Evolutionary conservation across 2,888 invertebrate species (phyloP), one percentile per base, ranked within the genome.

Genomic region (Luperina testacea): DNA sequence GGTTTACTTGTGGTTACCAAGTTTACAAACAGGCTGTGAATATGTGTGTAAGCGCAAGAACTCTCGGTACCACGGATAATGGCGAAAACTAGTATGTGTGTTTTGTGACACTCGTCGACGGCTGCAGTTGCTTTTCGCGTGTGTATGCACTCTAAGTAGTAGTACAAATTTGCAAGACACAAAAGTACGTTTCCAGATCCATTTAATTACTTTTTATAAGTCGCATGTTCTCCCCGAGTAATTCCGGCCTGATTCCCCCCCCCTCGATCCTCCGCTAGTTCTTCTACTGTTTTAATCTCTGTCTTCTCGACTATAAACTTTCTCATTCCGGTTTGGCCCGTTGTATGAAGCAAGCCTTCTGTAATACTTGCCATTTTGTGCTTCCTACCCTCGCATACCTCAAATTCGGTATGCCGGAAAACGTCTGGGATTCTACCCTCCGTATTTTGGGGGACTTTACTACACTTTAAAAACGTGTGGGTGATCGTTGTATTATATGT

Each of bases 381-480:
- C 48, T 3, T 27, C 20, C 69, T 63, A 82, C 74, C 76, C 71
- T 72, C 59, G 67, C 69, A 86, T 85, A 61, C 38, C 73, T 80
- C 76, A 87, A 77, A 87, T 80, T 84, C n/a, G 65, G 64, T 77
- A 87, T 77, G 67, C 72, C 74, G 87, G 87, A 83, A 86, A 75
- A 86, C 74, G 73, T 72, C 78, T 77, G 80, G 67, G 65, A 57
- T 45, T 67, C 74, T 65, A 32, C 51, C 67, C 72, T n/a, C 64
- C 17, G 63, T 79, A 73, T 87, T 73, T 83, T 67, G 53, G 73
- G 74, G 67, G 57, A 71, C 13, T 79, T 64, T 75, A 65, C 59
- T 67, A 63, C 75, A 53, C 69, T 75, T 64, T 67, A 84, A 84
- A 87, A 63, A 38, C 81, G 70, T 75, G 69, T 65, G 71, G 45